Base-by-base conservation (phyloP, 2,113 vertebrate species). In the Cottus gobio region DNA sequence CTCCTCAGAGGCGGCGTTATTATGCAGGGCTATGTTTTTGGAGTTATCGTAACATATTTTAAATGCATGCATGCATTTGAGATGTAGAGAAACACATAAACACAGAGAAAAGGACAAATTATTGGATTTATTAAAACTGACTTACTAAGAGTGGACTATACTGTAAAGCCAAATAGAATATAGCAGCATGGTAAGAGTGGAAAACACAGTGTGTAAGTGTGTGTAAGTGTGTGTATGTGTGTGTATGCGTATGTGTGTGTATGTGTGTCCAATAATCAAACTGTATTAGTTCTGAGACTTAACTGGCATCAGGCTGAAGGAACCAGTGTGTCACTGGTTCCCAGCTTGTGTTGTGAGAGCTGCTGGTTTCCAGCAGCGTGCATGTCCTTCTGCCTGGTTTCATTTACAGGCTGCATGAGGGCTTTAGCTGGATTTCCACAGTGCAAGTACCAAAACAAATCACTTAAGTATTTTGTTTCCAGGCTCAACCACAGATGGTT, bases 401-500 rank as follows among this genome's bases (percentile, higher is more conserved):
- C 39, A 6, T 12, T 18, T 5, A 44, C 5, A 2, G 26, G 24
- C 3, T 52, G 18, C 18, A 5, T 24, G 31, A 37, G 5, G 42
- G 42, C 18, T 46, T 75, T 26, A 10, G 16, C 11, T 18, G 2
- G 4, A 81, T 31, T 18, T 11, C 30, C 42, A 7, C 26, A 30
- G 2, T 37, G 63, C 39, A 60, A 30, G 3, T 26, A 66, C 9
- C 44, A 80, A 48, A 75, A 68, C 50, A 63, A 58, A 81, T 65
- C 2, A 46, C 46, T 44, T 34, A 0, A 12, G 22, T 30, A 36
- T 61, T 46, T 36, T 2, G 18, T 30, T 70, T 60, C 76, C n/a
- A 0, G 42, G 10, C 30, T 84, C 36, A 13, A 10, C 22, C 42
- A 50, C 75, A 79, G 62, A 78, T 83, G 58, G 39, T 22, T 71